Base-by-base conservation (phyloP, 1,140 invertebrate species). In the Bombus difficillimus region DNA sequence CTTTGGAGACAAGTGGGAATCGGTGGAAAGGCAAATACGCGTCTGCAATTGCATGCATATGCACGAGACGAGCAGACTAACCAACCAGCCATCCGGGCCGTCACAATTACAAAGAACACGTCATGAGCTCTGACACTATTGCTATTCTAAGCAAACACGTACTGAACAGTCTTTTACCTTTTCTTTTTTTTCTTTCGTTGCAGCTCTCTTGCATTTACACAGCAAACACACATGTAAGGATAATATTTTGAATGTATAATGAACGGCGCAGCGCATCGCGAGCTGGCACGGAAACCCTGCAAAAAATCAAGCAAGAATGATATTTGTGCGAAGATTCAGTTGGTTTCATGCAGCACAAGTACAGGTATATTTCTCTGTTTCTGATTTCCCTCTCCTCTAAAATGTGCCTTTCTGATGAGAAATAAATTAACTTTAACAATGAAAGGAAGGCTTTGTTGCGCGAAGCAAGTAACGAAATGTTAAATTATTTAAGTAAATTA, bases 191-290 rank as follows among this genome's bases (percentile, higher is more conserved):
- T 62, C 43, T 32, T 39, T 28, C 41, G n/a, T 32, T 64, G 4
- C n/a, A 10, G n/a, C 37, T 22, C 25, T 34, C 80, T n/a, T 53
- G 82, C 85, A 79, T 88, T 88, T 83, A 72, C 87, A 88, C 83
- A 78, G 79, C 86, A 64, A 53, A 85, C 69, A 62, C 79, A 59
- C 81, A 84, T 85, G 86, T 88, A 89, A 91, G 91, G 89, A 92
- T 92, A 91, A 93, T 93, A 93, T 93, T 93, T 92, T 92, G 91
- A 91, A 92, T 93, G 92, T 85, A 92, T 93, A 93, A 93, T 91
- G 91, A 89, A 92, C 88, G 88, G 43, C 53, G 91, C 85, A 86
- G 41, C 59, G 86, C 77, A 80, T 72, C 76, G 76, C 72, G 69
- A 71, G 57, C 41, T 32, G 74, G 43, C 66, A 37, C 47, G 25